Percentiles rank a stretch among this genome's conserved stretches.
These are phyloP conservation scores for Anguilla marmorata DNA, from an alignment of 2,797 vertebrate species.

Conservation along the genomic window DNA sequence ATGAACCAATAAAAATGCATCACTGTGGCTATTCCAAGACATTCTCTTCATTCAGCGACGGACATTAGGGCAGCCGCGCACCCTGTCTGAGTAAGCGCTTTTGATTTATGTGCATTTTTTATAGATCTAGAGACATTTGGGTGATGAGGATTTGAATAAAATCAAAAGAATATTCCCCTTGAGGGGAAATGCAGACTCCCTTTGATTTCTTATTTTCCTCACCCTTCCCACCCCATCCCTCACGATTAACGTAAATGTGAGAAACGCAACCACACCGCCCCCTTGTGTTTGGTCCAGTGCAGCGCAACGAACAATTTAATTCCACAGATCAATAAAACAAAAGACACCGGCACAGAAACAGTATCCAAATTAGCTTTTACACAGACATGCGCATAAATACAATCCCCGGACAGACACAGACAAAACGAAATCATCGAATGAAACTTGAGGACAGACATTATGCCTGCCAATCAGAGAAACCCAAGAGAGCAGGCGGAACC, in stretches of 20 bases:
- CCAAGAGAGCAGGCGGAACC: not conserved
- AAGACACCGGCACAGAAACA: not conserved
- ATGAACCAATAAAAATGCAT: not conserved
- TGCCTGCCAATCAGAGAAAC: not conserved
- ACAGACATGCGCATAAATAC: not conserved
- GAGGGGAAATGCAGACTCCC: constrained; percentile 38
- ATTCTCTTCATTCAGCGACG: not conserved
- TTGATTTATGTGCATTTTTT: constrained; percentile 14
- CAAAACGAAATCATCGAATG: constrained; percentile 1
- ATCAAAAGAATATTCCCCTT: constrained; percentile 40
- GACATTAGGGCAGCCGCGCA: not conserved
- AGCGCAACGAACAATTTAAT: constrained; percentile 31
- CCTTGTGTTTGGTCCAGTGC: constrained; percentile 53
- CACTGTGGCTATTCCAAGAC: not conserved
- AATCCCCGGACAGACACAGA: not conserved
- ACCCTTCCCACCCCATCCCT: too few species aligned
- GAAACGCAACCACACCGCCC: constrained; percentile 52
- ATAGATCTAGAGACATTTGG: constrained; percentile 26
- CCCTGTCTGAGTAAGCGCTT: not conserved
- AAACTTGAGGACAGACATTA: constrained; percentile 25
- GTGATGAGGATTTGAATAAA: constrained; percentile 52
- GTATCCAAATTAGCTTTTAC: constrained; percentile 1
- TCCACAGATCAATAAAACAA: not conserved
- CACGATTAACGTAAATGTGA: constrained; percentile 26
- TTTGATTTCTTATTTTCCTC: constrained; percentile 2